A percentile compares a stretch with the other conserved stretches of the same genome.
These are phyloP conservation scores for Protonibea diacanthus DNA, from an alignment of 2,797 vertebrate species.

Conservation along the genomic window DNA sequence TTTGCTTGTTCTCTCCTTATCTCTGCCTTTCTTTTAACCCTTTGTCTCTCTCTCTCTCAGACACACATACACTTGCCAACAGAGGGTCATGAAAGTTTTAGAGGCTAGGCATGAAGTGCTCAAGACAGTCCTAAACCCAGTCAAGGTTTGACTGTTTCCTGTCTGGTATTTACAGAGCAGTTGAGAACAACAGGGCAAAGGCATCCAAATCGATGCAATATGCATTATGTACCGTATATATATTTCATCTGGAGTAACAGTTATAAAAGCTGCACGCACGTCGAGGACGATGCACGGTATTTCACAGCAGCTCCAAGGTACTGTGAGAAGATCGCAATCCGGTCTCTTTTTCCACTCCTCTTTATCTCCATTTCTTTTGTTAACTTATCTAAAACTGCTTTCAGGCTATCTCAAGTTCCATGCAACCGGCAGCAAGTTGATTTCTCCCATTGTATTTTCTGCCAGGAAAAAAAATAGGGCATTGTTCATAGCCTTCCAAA, in stretches of 20 bases:
- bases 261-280: conserved; percentile 25
- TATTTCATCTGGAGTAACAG: conserved; percentile 49
- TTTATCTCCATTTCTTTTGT: conserved; percentile 11
- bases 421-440: neutral
- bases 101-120: conserved; percentile 32
- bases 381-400: neutral
- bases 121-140: neutral
- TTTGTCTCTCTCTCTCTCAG: neutral
- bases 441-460: neutral
- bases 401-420: conserved; percentile 26
- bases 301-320: conserved; percentile 1
- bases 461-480: neutral
- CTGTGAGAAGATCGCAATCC: neutral
- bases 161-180: conserved; percentile 54
- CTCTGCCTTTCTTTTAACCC: conserved; percentile 32
- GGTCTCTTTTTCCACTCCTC: neutral
- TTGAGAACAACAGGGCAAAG: conserved; percentile 45
- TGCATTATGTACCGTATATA: conserved; percentile 49
- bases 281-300: neutral
- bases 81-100: conserved; percentile 59
- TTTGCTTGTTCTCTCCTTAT: neutral
- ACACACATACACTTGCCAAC: neutral
- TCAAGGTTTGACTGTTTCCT: conserved; percentile 37
- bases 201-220: conserved; percentile 55
- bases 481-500: neutral